These are phyloP conservation scores for Mesoligia furuncula DNA, from an alignment of 2,888 invertebrate species.

Conservation along the genomic window DNA sequence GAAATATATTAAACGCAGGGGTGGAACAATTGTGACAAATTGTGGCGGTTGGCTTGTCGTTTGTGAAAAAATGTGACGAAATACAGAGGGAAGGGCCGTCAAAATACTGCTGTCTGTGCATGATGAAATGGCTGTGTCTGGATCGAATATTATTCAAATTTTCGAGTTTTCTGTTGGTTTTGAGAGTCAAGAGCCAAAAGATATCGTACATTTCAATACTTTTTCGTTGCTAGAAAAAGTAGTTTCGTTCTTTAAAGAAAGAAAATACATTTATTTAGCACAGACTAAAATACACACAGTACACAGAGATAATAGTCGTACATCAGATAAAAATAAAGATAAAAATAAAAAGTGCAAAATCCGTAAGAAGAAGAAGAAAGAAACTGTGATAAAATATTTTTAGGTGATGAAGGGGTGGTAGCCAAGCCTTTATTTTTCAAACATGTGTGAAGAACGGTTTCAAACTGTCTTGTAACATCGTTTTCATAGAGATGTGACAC, in stretches of 20 bases:
- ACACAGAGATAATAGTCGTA: too few species aligned
- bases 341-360: too few species aligned
- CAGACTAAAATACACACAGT: too few species aligned
- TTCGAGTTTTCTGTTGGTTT: background rate
- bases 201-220: background rate
- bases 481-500: background rate
- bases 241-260: too few species aligned
- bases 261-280: too few species aligned
- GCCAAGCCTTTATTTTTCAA: background rate
- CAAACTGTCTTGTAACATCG: background rate
- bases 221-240: background rate
- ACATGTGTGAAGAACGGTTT: background rate
- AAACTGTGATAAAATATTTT: background rate
- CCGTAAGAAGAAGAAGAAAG: too few species aligned
- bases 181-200: background rate
- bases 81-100: constrained; percentile 20
- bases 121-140: constrained; percentile 13
- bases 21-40: constrained; percentile 65
- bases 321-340: too few species aligned
- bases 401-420: background rate
- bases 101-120: constrained; percentile 20
- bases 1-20: constrained; percentile 60
- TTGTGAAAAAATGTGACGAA: constrained; percentile 51
- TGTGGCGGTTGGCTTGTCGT: constrained; percentile 43
- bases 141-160: constrained; percentile 9